Evolutionary conservation across 2,113 vertebrate species (phyloP).

Genomic region (Origma solitaria): DNA sequence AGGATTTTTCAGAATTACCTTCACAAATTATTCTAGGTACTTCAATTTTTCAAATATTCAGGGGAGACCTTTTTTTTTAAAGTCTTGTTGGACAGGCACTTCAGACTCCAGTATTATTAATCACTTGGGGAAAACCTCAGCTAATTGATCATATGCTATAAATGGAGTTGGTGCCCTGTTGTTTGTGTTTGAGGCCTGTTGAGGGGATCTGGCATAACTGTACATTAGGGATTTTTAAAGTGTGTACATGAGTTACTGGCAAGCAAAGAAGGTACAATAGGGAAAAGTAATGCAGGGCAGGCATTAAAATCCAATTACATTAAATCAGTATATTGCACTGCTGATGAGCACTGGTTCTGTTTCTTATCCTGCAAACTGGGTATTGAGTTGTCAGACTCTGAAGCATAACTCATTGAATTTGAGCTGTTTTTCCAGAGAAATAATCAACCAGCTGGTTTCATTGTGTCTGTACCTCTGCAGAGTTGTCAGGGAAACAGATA

Average conservation of each 20-base stretch:
- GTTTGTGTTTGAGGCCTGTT: background rate
- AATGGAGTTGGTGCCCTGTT: background rate
- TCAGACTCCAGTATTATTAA: background rate
- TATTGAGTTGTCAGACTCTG: background rate
- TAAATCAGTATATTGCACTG: background rate
- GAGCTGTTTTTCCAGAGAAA: background rate
- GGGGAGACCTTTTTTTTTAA: background rate
- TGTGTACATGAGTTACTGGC: background rate
- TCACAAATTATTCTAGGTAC: background rate
- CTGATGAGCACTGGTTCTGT: background rate
- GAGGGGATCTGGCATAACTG: background rate
- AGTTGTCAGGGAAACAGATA: conserved; percentile 13
- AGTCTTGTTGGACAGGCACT: background rate
- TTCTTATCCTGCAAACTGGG: background rate
- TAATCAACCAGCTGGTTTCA: background rate
- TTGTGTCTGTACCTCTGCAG: background rate
- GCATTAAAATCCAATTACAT: conserved; percentile 18
- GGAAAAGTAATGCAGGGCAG: background rate
- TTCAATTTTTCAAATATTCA: background rate
- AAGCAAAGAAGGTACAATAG: background rate
- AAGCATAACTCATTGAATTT: background rate
- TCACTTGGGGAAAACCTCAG: background rate
- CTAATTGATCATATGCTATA: background rate
- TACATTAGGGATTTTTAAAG: background rate
- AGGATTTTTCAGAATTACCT: background rate